Evolutionary conservation across 2,797 vertebrate species (phyloP).

Genomic region (Enteromius radiatus): DNA sequence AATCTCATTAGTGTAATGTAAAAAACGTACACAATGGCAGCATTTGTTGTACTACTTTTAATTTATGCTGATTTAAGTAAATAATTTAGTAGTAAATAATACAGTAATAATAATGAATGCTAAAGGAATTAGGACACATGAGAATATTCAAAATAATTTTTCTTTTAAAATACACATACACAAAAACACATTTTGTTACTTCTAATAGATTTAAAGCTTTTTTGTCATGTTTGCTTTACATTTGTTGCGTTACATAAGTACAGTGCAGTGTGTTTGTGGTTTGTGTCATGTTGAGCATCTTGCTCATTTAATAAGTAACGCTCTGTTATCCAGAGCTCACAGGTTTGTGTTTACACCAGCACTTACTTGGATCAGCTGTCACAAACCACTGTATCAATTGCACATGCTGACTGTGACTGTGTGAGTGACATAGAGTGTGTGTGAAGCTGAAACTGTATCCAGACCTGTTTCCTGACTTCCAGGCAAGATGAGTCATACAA

Average conservation of each 20-base stretch:
- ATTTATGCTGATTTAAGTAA: neutral
- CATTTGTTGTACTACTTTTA: neutral
- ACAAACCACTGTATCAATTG: conserved; percentile 54
- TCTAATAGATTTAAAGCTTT: neutral
- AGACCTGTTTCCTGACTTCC: conserved; percentile 1
- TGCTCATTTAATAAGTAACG: conserved; percentile 62
- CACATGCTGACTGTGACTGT: conserved; percentile 35
- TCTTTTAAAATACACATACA: too few species aligned
- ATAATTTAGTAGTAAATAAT: too few species aligned
- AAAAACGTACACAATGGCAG: neutral
- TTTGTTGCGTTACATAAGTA: neutral
- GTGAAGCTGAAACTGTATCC: conserved; percentile 21
- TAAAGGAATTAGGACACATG: neutral
- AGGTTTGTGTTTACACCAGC: conserved; percentile 57
- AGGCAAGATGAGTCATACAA: conserved; percentile 17
- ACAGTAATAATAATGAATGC: neutral
- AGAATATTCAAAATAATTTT: neutral
- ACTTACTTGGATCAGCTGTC: conserved; percentile 55
- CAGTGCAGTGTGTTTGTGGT: conserved; percentile 20
- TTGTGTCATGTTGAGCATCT: conserved; percentile 56
- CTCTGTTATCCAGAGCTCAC: conserved; percentile 40
- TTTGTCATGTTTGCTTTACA: neutral
- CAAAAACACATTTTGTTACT: neutral
- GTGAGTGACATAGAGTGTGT: conserved; percentile 24
- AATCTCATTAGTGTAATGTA: neutral